Evolutionary conservation across 2,797 vertebrate genomes (phyloP).

Genomic region (Sebastes diaconus): DNA sequence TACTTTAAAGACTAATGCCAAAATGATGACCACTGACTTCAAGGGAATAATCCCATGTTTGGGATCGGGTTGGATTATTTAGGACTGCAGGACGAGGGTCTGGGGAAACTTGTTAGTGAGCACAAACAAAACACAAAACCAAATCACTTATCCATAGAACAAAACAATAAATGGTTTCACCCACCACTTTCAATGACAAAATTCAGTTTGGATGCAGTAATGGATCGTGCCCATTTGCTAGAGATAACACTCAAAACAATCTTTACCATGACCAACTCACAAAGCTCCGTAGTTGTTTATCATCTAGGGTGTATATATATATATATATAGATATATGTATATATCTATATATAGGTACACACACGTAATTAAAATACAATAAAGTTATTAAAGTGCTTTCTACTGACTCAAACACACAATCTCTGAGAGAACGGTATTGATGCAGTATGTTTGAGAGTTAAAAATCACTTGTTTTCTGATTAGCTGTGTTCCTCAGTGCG

Average conservation of each 20-base stretch:
- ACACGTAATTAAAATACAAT: constrained; percentile 73
- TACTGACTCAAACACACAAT: constrained; percentile 79
- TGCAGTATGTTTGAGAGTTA: constrained; percentile 79
- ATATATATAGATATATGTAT: constrained; percentile 36
- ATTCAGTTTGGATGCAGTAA: constrained; percentile 56
- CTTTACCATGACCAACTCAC: constrained; percentile 68
- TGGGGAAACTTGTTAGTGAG: constrained; percentile 77
- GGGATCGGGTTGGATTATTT: constrained; percentile 63
- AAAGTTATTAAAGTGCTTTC: constrained; percentile 82
- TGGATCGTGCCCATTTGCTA: constrained; percentile 56
- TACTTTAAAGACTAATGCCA: constrained; percentile 80
- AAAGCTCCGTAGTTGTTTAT: constrained; percentile 59
- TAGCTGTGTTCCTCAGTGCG: constrained; percentile 83
- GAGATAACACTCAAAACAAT: constrained; percentile 65
- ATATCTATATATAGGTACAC: constrained; percentile 23
- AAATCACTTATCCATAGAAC: constrained; percentile 76
- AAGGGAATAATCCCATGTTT: constrained; percentile 55
- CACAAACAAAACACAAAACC: constrained; percentile 81
- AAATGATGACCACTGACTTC: constrained; percentile 75
- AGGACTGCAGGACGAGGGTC: constrained; percentile 57
- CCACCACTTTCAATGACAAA: constrained; percentile 66
- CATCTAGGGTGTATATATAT: constrained; percentile 16
- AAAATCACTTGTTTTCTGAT: constrained; percentile 77
- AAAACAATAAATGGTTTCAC: constrained; percentile 72
- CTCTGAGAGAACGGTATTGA: constrained; percentile 76